These are phyloP conservation scores for Uria lomvia DNA, from an alignment of 2,113 vertebrate species.

Conservation along the genomic window DNA sequence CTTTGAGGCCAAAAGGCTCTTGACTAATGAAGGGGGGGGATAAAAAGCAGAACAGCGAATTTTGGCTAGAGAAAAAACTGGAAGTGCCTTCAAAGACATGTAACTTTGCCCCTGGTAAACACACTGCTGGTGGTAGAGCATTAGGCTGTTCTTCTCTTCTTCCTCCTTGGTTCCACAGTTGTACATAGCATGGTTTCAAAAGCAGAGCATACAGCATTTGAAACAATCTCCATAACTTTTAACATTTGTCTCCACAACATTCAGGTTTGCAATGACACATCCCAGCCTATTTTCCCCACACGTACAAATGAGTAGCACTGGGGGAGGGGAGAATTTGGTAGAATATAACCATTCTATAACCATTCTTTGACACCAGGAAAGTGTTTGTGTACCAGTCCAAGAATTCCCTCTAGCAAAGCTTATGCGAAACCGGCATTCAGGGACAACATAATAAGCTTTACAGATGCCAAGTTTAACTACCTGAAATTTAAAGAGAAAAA, in stretches of 20 bases:
- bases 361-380: neutral
- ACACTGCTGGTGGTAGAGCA: neutral
- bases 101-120: neutral
- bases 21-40: neutral
- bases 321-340: neutral
- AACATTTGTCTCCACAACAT: neutral
- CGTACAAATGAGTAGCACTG: neutral
- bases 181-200: neutral
- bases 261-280: neutral
- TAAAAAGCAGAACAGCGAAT: neutral
- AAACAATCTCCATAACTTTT: neutral
- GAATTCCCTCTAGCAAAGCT: neutral
- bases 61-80: neutral
- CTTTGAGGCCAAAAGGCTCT: neutral
- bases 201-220: neutral
- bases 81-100: neutral
- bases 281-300: neutral
- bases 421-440: neutral
- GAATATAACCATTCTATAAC: neutral
- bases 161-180: neutral
- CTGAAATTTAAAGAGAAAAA: neutral
- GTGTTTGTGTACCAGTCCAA: neutral
- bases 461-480: neutral
- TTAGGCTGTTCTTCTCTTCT: neutral
- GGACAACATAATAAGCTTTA: neutral